Conservation (phyloP, 2,888 invertebrate genomes). For the Agrotis segetum region DNA sequence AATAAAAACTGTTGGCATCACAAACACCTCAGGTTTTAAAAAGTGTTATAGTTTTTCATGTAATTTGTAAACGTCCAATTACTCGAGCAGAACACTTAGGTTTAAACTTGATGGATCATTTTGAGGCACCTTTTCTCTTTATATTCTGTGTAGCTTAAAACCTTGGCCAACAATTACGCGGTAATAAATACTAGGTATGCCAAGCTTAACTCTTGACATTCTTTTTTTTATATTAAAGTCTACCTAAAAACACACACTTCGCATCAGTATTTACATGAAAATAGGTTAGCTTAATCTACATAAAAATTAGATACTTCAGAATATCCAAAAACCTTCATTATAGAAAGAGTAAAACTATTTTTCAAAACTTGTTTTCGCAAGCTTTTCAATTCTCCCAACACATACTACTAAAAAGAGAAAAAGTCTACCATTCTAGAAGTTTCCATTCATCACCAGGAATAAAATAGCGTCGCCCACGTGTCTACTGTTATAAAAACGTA, state of each 20-base stretch:
- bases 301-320: too few species aligned
- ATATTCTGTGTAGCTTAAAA: background rate
- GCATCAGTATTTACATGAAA: too few species aligned
- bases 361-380: background rate
- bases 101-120: background rate
- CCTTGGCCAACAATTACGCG: background rate
- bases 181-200: too few species aligned
- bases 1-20: background rate
- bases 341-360: too few species aligned
- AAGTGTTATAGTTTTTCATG: background rate
- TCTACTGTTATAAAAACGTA: constrained; percentile 17
- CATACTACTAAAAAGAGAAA: background rate
- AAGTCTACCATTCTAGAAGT: constrained; percentile 4
- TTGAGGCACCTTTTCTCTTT: background rate
- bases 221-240: too few species aligned
- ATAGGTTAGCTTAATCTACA: too few species aligned
- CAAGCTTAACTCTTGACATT: too few species aligned
- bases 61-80: background rate
- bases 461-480: constrained; percentile 37
- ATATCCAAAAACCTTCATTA: too few species aligned
- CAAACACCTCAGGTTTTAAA: background rate
- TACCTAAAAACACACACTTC: too few species aligned
- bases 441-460: constrained; percentile 18
- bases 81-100: background rate
- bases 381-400: background rate